Evolutionary conservation across 2,113 vertebrate species (phyloP).

Genomic region (Prietella phreatophila): DNA sequence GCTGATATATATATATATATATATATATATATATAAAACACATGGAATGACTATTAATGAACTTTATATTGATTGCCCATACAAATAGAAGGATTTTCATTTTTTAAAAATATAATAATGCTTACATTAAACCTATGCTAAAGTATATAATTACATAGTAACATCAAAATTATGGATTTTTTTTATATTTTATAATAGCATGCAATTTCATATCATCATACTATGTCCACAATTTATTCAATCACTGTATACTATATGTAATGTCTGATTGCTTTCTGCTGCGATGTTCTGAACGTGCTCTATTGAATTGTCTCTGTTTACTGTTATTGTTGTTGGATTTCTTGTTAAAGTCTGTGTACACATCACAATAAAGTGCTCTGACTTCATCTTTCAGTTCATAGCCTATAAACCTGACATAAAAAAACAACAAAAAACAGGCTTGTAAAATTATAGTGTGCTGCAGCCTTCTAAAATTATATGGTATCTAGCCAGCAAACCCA

Average conservation of each 20-base stretch:
- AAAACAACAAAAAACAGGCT: neutral
- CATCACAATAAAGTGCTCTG: neutral
- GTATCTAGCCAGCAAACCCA: neutral
- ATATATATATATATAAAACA: no score
- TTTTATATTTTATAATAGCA: neutral
- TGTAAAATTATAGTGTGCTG: constrained; percentile 15
- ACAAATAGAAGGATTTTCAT: neutral
- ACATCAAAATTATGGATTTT: neutral
- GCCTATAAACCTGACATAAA: neutral
- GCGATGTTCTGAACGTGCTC: neutral
- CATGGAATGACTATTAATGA: neutral
- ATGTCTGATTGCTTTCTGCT: neutral
- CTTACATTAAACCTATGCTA: neutral
- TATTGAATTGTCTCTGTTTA: neutral
- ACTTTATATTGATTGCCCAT: no score
- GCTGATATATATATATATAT: neutral
- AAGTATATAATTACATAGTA: neutral
- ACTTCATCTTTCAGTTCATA: neutral
- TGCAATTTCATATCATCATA: neutral
- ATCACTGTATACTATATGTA: neutral
- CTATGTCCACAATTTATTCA: neutral
- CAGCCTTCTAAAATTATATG: constrained; percentile 19
- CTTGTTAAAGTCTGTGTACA: constrained; percentile 2
- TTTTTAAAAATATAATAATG: neutral
- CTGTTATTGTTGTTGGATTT: neutral